Conservation (phyloP, 2,113 vertebrate genomes). For the Passer montanus region DNA sequence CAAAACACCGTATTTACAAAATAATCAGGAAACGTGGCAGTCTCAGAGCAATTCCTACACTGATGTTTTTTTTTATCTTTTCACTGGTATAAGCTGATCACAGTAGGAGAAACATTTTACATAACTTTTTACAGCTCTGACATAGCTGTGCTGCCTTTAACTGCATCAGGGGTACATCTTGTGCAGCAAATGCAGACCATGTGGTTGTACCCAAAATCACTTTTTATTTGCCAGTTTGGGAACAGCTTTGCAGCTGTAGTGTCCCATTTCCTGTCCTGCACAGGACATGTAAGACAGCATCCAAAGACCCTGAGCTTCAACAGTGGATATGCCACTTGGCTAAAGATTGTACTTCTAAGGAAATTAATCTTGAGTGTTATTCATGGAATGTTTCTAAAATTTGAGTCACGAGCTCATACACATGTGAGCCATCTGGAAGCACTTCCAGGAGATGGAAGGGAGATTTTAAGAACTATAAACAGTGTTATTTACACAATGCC, state of each 20-base stretch:
- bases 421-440: conserved; percentile 32
- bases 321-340: not conserved
- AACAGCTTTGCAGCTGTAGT: not conserved
- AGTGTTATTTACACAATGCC: not conserved
- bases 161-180: not conserved
- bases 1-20: not conserved
- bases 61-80: not conserved
- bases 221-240: not conserved
- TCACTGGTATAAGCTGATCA: not conserved
- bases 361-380: not conserved
- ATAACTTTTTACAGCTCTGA: not conserved
- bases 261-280: not conserved
- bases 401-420: not conserved
- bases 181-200: not conserved
- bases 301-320: not conserved
- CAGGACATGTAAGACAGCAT: not conserved
- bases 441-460: not conserved
- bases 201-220: not conserved
- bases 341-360: not conserved
- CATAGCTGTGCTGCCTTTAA: not conserved
- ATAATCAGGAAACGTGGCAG: not conserved
- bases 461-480: conserved; percentile 16
- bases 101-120: not conserved
- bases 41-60: not conserved
- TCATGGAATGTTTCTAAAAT: conserved; percentile 9